Conservation (phyloP, 2,888 invertebrate genomes). For the Ceriagrion tenellum region DNA sequence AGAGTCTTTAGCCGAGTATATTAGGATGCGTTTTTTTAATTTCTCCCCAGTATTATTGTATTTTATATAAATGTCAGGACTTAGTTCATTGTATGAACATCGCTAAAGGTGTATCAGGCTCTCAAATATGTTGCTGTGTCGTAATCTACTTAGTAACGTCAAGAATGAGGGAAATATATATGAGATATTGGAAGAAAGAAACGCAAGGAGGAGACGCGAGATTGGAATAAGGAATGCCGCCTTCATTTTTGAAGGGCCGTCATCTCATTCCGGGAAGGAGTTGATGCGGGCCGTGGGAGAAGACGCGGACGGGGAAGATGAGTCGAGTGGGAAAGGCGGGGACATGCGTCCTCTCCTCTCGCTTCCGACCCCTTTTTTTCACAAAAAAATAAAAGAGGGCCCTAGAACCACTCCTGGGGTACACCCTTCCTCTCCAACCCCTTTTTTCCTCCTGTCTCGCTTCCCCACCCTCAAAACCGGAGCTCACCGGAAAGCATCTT, state of each 20-base stretch:
- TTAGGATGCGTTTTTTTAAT: no score
- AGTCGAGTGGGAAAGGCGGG: neutral
- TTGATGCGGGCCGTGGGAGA: neutral
- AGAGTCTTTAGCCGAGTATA: no score
- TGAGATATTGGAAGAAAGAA: no score
- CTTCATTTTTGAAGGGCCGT: neutral
- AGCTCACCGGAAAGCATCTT: slow-evolving; percentile 47
- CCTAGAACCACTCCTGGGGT: neutral
- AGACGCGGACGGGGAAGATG: neutral
- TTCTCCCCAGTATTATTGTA: no score
- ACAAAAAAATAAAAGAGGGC: neutral
- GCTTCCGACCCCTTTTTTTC: neutral
- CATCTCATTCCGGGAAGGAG: neutral
- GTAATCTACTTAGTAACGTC: no score
- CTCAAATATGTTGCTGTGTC: no score
- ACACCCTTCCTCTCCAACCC: neutral
- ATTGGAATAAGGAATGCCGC: neutral
- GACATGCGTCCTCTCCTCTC: neutral
- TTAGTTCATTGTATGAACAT: no score
- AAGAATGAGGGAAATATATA: no score
- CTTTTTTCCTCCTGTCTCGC: neutral
- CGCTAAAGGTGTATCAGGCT: no score
- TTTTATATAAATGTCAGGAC: no score
- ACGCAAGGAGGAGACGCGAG: neutral
- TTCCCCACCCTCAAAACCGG: neutral